Base-by-base conservation (phyloP, 2,888 invertebrate species). In the Ectobius pallidus region DNA sequence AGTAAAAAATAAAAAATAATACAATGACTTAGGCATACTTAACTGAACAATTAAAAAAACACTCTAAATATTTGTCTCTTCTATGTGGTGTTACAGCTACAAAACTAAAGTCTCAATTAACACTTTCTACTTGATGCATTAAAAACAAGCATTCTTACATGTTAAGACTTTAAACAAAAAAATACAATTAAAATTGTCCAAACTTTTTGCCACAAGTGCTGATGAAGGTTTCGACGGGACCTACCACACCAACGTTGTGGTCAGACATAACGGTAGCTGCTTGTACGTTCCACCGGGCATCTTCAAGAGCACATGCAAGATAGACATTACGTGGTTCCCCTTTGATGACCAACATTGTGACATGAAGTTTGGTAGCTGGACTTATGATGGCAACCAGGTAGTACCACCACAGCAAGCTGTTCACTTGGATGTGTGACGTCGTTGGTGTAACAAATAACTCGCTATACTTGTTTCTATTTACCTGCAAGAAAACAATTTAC, bases 301-400 rank as follows among this genome's bases (percentile, higher is more conserved):
- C 89, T 97, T 99, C 92, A 98, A 97, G 92, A 97, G 97, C 91
- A 99, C 98, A 88, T 99, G 99, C 92, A 96, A 96, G 90, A 99
- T 99, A 89, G 97, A 99, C 91, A 99, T 99, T 92, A 97, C 97
- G 86, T 99, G 98, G 98, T 99, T 99, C 91, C 99, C 99, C 86
- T 99, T 99, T 90, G 99, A 99, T 90, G 98, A 99, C 88, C 99
- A 99, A 91, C 93, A 94, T 87, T 99, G 99, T 90, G 93, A 95
- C 87, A 96, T 99, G 95, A 97, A 99, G 92, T 99, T 99, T 87
- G 99, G 99, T 88, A 97, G 98, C 88, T 99, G 99, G 99, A 98
- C 99, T 83, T 97, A 99, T 89, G 95, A 96, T 86, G 97, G 97
- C 88, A 92, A 92, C 88, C 94, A 95, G 93, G 95, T 95, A 93